Percentiles rank a stretch among this genome's conserved stretches.
Conservation (phyloP, 2,113 vertebrate species). For the Corapipo altera region DNA sequence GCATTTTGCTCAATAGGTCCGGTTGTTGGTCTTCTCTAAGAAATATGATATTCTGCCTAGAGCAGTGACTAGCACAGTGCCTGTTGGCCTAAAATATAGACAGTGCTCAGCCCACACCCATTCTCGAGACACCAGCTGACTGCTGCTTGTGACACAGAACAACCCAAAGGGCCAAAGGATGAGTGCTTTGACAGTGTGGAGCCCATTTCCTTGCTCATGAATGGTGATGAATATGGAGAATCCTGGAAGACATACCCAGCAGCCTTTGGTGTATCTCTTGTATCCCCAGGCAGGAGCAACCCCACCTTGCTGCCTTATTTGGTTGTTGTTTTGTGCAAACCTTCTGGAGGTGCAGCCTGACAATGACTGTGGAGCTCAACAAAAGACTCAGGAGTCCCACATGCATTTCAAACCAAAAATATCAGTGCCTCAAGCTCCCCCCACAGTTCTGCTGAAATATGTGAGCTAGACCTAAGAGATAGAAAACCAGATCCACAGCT, state of each 20-base stretch:
- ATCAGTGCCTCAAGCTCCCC: accelerated
- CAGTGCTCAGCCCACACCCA: neutral
- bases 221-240: neutral
- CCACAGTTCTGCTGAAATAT: neutral
- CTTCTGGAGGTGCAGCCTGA: neutral
- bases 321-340: neutral
- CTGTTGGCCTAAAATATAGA: neutral
- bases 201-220: neutral
- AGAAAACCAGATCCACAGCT: neutral
- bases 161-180: neutral
- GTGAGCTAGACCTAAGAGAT: neutral
- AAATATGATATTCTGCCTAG: accelerated
- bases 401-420: neutral
- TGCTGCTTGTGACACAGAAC: neutral
- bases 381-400: neutral
- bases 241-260: neutral
- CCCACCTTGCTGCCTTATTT: neutral
- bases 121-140: neutral
- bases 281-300: neutral
- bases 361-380: neutral
- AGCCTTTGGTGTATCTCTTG: neutral
- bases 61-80: neutral
- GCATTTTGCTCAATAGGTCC: neutral
- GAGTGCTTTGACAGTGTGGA: accelerated
- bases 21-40: neutral